Base-by-base conservation (phyloP, 2,113 vertebrate genomes). In the Notarius lentiginosus region DNA sequence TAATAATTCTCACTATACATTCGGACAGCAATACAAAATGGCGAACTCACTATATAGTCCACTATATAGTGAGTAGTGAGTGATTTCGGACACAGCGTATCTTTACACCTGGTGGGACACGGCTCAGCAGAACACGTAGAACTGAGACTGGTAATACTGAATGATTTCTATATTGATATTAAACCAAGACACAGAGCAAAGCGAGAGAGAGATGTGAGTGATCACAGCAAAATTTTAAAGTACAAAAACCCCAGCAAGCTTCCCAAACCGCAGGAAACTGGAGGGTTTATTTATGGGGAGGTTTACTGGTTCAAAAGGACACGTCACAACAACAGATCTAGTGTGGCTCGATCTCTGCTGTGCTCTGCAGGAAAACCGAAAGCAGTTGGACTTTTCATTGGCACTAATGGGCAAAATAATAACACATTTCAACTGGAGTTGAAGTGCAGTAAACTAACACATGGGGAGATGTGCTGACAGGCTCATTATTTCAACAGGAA, bases 111-210 rank as follows among this genome's bases (percentile, higher is more conserved):
- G 75, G 75, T n/a, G 27, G 76, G 7, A n/a, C 27, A 82, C 0
- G 56, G 18, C 79, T 22, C 17, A 60, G 24, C 56, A 83, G 63
- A 89, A 82, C 88, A 89, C 82, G 86, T 83, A 68, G 87, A 89
- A 91, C 91, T 79, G 90, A 76, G 51, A 93, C 91, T 92, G 90
- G 86, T 56, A 66, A 88, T 90, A 24, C 53, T 79, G 90, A 93
- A 94, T 87, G 72, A 92, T 92, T 94, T 92, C 87, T 93, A 95
- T 93, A 92, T 93, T 93, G 92, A 94, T 92, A 93, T 92, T 91
- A 93, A 93, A 94, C 85, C 91, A 72, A 87, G 27, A 85, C 72
- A 20, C 66, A 88, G 61, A 56, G 58, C 41, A 63, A 49, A 75
- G n/a, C 41, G 1, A 60, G 9, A 27, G 34, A 72, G n/a, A 87